phyloP scores from a whole-genome alignment of 1,140 invertebrate species.

The Aphidius gifuensis region DNA sequence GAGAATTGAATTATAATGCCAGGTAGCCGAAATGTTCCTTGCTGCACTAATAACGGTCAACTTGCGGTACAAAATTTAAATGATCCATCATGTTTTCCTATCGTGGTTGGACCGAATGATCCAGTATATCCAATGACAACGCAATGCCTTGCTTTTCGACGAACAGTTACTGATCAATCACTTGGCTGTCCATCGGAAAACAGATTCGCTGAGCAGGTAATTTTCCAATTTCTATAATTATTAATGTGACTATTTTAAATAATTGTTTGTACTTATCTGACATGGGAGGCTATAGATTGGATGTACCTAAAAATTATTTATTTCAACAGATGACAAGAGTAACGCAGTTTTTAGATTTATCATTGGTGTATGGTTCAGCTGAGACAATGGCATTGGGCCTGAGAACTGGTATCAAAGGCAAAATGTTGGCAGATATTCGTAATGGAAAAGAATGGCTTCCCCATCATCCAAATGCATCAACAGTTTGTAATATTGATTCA shows the following conservation, averaged over 20 bases:
- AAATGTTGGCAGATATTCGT: constrained; percentile 62
- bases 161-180: constrained; percentile 49
- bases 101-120: constrained; percentile 79
- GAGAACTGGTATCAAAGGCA: constrained; percentile 64
- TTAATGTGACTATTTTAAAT: not conserved
- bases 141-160: constrained; percentile 76
- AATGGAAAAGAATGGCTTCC: constrained; percentile 67
- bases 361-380: constrained; percentile 78
- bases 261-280: too few relatives aligned
- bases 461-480: constrained; percentile 59
- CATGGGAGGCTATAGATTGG: not conserved
- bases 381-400: constrained; percentile 62
- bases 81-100: constrained; percentile 75
- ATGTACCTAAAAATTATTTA: constrained; percentile 9
- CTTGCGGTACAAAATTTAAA: constrained; percentile 51
- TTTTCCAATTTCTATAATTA: not conserved
- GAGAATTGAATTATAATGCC: too few relatives aligned
- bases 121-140: constrained; percentile 65
- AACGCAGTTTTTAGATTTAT: constrained; percentile 81
- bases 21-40: constrained; percentile 7
- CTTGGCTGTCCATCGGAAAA: constrained; percentile 58
- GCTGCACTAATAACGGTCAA: constrained; percentile 59
- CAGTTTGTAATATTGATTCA: constrained; percentile 57
- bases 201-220: constrained; percentile 72
- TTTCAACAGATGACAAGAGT: constrained; percentile 69